Evolutionary conservation across 2,888 invertebrate genomes (phyloP), one percentile per base, ranked within the genome.

Genomic region (Raillietiella orientalis): DNA sequence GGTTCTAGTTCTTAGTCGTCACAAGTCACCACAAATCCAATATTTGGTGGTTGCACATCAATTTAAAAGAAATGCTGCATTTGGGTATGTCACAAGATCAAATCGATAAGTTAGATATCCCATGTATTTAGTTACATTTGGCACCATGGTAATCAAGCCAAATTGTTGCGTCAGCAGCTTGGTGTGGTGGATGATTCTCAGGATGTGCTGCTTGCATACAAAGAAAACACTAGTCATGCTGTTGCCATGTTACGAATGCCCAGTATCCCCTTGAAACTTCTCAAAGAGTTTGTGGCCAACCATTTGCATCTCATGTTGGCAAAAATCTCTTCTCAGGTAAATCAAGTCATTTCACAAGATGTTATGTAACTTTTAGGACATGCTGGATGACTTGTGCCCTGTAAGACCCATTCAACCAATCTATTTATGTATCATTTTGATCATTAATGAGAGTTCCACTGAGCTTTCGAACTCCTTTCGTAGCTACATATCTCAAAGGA

Each of bases 231-330:
- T 41, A 56, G 58, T 3, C 50, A 58, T 9, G 74, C 82, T 0
- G 66, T 69, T 30, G 79, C 77, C 17, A 70, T 70, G 32, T 59
- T 82, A 33, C 66, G 69, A 37, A 82, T 84, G 65, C 59, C 66
- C 23, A 77, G 82, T 45, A 71, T 90, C 41, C 70, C 79, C 8
- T 66, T 71, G 14, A 63, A 66, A 37, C 72, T 77, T 1, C 56
- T 90, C 44, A 66, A 67, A 34, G 74, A 84, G 44, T 61, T 84
- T 28, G 67, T 90, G 29, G 64, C 71, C 29, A 62, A 66, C 23
- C 82, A 90, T 50, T 72, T 74, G 45, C 74, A 70, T 50, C 55
- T 90, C 27, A 61, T 67, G 14, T 48, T 90, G 34, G 87, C 87
- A 1, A 52, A 87, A 28, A 52, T 90, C 4, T 82, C 82, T 0